phyloP scores from a whole-genome alignment of 2,888 invertebrate genomes.

The Galerucella pusilla region DNA sequence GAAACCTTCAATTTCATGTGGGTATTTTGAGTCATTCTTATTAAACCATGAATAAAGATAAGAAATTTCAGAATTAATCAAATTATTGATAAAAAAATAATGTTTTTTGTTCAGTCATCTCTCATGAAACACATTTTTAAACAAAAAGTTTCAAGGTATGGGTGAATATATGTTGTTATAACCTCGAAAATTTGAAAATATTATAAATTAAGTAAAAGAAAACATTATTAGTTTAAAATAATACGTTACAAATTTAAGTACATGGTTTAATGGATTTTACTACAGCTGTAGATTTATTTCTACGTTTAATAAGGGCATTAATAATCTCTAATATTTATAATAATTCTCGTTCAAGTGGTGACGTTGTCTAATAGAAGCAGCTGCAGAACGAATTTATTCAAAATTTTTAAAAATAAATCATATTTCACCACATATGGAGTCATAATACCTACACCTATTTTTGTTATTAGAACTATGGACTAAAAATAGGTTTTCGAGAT shows the following conservation, averaged over 20 bases:
- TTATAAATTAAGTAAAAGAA: too few relatives aligned
- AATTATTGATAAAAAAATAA: not conserved
- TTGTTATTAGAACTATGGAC: slow-evolving; percentile 16
- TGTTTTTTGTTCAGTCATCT: not conserved
- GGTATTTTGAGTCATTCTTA: not conserved
- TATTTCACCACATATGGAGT: slow-evolving; percentile 31
- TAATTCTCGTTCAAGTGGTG: slow-evolving; percentile 7
- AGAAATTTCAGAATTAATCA: not conserved
- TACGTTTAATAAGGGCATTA: not conserved
- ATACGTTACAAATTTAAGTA: too few relatives aligned
- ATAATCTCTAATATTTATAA: not conserved
- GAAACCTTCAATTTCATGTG: not conserved
- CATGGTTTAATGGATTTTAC: too few relatives aligned
- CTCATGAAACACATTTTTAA: not conserved
- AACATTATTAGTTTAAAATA: too few relatives aligned
- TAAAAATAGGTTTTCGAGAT: slow-evolving; percentile 20
- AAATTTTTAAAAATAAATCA: slow-evolving; percentile 29
- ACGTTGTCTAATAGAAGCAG: slow-evolving; percentile 1
- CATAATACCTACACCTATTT: slow-evolving; percentile 28
- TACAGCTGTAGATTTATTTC: not conserved
- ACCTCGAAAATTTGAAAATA: too few relatives aligned
- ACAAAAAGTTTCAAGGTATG: not conserved
- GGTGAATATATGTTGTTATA: too few relatives aligned
- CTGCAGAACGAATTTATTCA: slow-evolving; percentile 10
- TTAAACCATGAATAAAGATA: not conserved